Base-by-base conservation (phyloP, 92 coral and sea anemone species). In the Bergia sp. region DNA sequence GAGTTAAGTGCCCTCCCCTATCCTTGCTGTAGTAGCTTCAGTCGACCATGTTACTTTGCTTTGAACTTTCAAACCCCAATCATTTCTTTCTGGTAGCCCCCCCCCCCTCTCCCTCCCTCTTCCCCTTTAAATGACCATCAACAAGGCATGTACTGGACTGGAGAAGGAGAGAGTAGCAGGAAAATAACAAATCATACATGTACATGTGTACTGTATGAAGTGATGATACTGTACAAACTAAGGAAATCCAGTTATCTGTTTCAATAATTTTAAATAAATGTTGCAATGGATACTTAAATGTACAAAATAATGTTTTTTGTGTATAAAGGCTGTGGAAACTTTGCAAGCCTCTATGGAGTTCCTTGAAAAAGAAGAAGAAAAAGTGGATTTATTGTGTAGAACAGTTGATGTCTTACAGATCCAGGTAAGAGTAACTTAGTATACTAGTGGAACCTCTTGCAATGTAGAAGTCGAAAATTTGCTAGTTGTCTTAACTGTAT, bases 321-420 rank as follows among this genome's bases (percentile, higher is more conserved):
- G 41, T 38, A 44, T 41, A 39, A 42, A 96, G 99, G 96, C 94
- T 57, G 90, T 85, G 36, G 91, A 92, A 57, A 76, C 42, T 15
- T 91, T 96, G 89, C 92, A 90, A 76, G 88, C 87, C 85, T 85
- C 86, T 36, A 85, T 92, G 41, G 76, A 86, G 41, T 88, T 57
- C 18, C 85, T 92, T 77, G 96, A 92, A 47, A 66, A 91, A 53
- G 58, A 53, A 10, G 76, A 87, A 73, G 96, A 95, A 45, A 89
- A 92, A 64, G 80, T 89, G 41, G 37, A 55, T 7, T 44, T 89
- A 67, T 93, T 89, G 92, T 58, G 82, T 43, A 88, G 90, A 91
- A 89, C 94, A 71, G 88, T 91, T 50, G 61, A 49, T 13, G 73
- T 93, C 38, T 93, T 96, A 20, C 95, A 92, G 61, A 81, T 58